These are phyloP conservation scores for Capitulum mitella DNA, from an alignment of 2,888 invertebrate genomes.

Conservation along the genomic window DNA sequence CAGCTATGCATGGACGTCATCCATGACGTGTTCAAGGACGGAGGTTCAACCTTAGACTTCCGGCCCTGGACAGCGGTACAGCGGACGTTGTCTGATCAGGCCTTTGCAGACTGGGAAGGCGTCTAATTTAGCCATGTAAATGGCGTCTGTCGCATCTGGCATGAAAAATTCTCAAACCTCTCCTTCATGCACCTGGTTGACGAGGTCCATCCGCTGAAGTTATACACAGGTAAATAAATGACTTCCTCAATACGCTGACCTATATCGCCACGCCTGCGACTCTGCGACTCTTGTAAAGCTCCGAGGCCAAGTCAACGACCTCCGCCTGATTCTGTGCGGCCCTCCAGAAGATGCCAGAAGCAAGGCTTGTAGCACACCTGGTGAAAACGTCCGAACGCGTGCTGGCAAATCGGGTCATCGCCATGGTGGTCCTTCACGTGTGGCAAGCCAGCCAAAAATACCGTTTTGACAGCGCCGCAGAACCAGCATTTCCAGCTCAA, in stretches of 20 bases:
- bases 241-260: neutral
- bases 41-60: too few species aligned
- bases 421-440: neutral
- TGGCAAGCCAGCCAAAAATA: neutral
- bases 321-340: neutral
- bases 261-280: neutral
- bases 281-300: neutral
- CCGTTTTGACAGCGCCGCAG: neutral
- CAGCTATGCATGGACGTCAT: too few species aligned
- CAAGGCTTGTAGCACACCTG: neutral
- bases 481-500: neutral
- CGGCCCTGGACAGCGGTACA: too few species aligned
- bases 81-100: too few species aligned
- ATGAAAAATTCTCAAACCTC: neutral
- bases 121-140: neutral
- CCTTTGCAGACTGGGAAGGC: neutral
- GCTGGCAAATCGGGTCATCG: neutral
- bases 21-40: too few species aligned
- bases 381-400: neutral
- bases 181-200: neutral
- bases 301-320: neutral
- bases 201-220: neutral
- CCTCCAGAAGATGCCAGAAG: neutral
- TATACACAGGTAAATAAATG: neutral
- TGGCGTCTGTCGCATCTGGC: neutral